Evolutionary conservation across 2,113 vertebrate genomes (phyloP), one percentile per base, ranked within the genome.

Genomic region (Nymphicus hollandicus): DNA sequence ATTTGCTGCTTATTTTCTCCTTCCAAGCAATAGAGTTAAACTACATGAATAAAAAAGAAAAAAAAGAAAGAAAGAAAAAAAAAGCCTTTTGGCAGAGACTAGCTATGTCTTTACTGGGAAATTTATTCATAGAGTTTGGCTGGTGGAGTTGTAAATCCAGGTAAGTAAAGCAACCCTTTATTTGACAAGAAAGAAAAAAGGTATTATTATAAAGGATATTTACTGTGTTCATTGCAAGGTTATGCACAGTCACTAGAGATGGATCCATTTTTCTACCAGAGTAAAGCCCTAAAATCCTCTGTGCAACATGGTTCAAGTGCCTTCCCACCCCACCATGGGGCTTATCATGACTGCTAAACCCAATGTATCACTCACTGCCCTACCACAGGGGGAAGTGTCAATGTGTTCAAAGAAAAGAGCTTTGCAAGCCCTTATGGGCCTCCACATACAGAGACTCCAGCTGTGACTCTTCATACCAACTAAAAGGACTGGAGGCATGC

Each of bases 301-400:
- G 11, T 49, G 25, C 4, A 3, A 46, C 0, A 0, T 1, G 9
- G 25, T 37, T 20, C 31, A 77, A 46, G n/a, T 46, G 24, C 17
- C 50, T 86, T 74, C 58, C 31, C 28, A 70, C 7, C 31, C 35
- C 10, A 50, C 8, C 14, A 0, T 0, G 9, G 44, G 35, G 10
- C 15, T 68, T 43, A n/a, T 0, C 2, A 0, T 50, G 56, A 81
- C 56, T 28, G 18, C 70, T 63, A 80, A 82, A 49, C 24, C 25
- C 58, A 70, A 43, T 1, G 1, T 13, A 28, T 17, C 29, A 24
- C 28, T 66, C 43, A 5, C 28, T 49, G 31, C 31, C 31, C 39
- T 61, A 13, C 22, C 17, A 56, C 14, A 43, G 18, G 12, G 6
- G 14, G 24, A 69, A 37, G 11, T 4, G 7, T 39, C 41, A 16